A percentile compares a stretch with the other conserved stretches of the same genome.
Evolutionary conservation across 2,888 invertebrate genomes (phyloP).

Genomic region (Eustalomyia histrio): DNA sequence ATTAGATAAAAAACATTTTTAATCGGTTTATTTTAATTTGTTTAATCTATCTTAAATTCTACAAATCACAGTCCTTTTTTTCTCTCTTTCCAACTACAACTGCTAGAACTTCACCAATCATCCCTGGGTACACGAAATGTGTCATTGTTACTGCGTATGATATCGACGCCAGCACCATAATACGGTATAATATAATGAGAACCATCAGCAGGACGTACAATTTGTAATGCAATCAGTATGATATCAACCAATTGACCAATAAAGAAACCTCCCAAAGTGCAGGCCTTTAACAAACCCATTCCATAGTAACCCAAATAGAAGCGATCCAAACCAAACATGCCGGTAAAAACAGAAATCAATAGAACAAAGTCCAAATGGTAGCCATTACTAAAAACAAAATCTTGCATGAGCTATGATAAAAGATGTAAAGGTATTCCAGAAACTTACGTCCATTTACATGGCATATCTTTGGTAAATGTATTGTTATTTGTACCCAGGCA

Average conservation of each 20-base stretch:
- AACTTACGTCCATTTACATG: constrained; percentile 97
- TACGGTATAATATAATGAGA: constrained; percentile 96
- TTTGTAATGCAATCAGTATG: constrained; percentile 86
- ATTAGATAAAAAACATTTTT: too few relatives aligned
- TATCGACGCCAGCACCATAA: constrained; percentile 92
- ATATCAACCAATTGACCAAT: constrained; percentile 97
- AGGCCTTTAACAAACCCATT: constrained; percentile 95
- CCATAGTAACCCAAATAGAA: constrained; percentile 99
- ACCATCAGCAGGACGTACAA: constrained; percentile 96
- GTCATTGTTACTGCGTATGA: constrained; percentile 90
- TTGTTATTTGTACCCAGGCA: constrained; percentile 90
- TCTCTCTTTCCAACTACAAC: constrained; percentile 19
- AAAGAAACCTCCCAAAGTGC: constrained; percentile 97
- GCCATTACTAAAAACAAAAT: constrained; percentile 86
- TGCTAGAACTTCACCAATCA: constrained; percentile 81
- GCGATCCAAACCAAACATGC: constrained; percentile 98
- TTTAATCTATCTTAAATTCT: neutral
- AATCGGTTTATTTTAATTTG: too few relatives aligned
- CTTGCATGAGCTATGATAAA: neutral
- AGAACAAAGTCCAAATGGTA: constrained; percentile 95
- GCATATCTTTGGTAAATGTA: constrained; percentile 89
- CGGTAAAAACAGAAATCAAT: constrained; percentile 95
- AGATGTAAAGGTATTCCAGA: neutral
- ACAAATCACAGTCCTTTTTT: constrained; percentile 40
- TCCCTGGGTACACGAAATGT: constrained; percentile 90